Base-by-base conservation (phyloP, 2,113 vertebrate species). In the Dendropsophus ebraccatus region DNA sequence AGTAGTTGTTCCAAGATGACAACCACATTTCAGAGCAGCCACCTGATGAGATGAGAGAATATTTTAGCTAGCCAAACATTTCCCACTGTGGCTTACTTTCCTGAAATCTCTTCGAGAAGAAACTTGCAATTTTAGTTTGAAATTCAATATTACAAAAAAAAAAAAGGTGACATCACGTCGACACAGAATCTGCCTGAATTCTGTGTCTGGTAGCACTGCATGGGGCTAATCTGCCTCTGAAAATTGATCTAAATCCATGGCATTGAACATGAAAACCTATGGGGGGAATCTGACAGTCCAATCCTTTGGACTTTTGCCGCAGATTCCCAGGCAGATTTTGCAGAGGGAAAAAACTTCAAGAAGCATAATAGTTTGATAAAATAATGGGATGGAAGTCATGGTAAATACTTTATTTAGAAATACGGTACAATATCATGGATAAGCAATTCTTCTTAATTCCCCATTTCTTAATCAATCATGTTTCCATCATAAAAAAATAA, bases 391-490 rank as follows among this genome's bases (percentile, higher is more conserved):
- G 25, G 11, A 56, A 56, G 30, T 87, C 83, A 87, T 88, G 88
- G 77, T 88, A 89, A 88, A 81, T 85, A 87, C 83, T 90, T 87
- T 91, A 58, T 89, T 88, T 88, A 85, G 28, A 85, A 81, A 87
- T 77, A 49, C 83, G 91, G 60, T 41, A 87, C 90, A 70, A 83
- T 90, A 89, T 62, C 87, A 87, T 88, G 88, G 83, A 87, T 88
- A 90, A 88, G 88, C 87, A 89, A 91, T 81, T 88, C 78, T 92
- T 88, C 88, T 88, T 89, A 50, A 37, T 89, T 92, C 5, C 32
- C 88, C 84, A 85, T 88, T 85, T 81, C 88, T 90, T 92, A 90
- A 93, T 90, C 87, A 87, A 90, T 91, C 80, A 78, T 69, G 89
- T 86, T 89, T 87, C 88, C 86, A 88, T 87, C 83, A 90, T 90